Conservation (phyloP, 2,888 invertebrate genomes). For the Timema cristinae region DNA sequence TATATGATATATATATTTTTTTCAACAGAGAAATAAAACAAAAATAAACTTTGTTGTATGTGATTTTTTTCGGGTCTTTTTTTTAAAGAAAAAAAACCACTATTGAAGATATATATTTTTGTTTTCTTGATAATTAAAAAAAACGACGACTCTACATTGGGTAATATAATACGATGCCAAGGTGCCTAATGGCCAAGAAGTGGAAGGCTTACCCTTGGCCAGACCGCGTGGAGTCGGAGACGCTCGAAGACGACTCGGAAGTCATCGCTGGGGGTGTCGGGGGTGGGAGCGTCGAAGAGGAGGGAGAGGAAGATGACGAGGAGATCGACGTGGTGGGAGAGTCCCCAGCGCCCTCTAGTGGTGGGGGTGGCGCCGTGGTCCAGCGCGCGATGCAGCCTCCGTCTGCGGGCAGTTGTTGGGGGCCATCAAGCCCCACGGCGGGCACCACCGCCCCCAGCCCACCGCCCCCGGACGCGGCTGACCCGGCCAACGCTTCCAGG, state of each 20-base stretch:
- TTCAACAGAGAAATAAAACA: too few relatives aligned
- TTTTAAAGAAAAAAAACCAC: too few relatives aligned
- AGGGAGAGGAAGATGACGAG: constrained; percentile 49
- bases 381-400: constrained; percentile 21
- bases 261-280: constrained; percentile 36
- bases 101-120: too few relatives aligned
- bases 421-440: constrained; percentile 69
- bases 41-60: too few relatives aligned
- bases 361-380: not conserved
- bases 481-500: constrained; percentile 59
- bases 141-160: too few relatives aligned
- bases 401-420: constrained; percentile 58
- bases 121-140: too few relatives aligned
- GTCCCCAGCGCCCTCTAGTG: constrained; percentile 41
- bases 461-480: constrained; percentile 49
- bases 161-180: constrained; percentile 63
- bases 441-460: constrained; percentile 59
- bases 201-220: constrained; percentile 85
- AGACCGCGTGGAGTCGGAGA: constrained; percentile 49
- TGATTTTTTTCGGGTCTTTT: too few relatives aligned
- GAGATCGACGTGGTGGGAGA: constrained; percentile 87
- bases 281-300: constrained; percentile 37
- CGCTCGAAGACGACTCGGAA: constrained; percentile 40
- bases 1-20: too few relatives aligned
- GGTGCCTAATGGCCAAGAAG: constrained; percentile 94